Conservation (phyloP, 2,888 invertebrate genomes). For the Sinopyrophorus schimmeli region DNA sequence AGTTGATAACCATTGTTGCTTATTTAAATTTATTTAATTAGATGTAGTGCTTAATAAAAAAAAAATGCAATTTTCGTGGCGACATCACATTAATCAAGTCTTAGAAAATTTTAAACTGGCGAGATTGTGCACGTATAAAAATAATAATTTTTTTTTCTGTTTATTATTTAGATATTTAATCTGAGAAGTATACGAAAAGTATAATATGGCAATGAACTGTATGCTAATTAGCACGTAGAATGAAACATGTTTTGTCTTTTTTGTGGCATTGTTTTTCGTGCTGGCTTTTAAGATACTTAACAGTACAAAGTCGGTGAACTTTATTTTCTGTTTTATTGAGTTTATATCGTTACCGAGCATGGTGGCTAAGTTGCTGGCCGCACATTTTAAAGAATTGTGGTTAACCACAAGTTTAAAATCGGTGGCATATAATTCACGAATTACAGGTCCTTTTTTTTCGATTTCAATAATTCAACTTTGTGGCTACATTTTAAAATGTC, state of each 20-base stretch:
- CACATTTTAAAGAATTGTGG: background rate
- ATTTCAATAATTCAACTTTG: too few relatives aligned
- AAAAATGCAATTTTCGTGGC: too few relatives aligned
- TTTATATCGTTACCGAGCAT: constrained; percentile 5
- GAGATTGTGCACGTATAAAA: too few relatives aligned
- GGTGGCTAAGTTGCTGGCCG: background rate
- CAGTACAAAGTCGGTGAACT: constrained; percentile 10
- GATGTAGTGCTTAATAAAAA: too few relatives aligned
- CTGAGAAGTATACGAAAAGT: constrained; percentile 2
- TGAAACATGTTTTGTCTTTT: constrained; percentile 18
- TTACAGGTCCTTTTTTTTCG: too few relatives aligned
- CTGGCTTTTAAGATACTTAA: constrained; percentile 11
- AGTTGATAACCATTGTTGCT: too few relatives aligned
- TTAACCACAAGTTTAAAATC: constrained; percentile 1
- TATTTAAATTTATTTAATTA: too few relatives aligned
- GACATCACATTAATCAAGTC: too few relatives aligned
- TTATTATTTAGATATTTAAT: background rate
- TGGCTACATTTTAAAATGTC: too few relatives aligned
- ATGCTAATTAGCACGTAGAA: constrained; percentile 25
- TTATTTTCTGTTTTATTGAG: constrained; percentile 4
- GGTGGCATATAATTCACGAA: too few relatives aligned
- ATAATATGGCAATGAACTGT: constrained; percentile 23
- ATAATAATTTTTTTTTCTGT: too few relatives aligned
- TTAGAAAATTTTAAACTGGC: too few relatives aligned
- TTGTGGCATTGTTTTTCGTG: constrained; percentile 18